Conservation (phyloP, 2,888 invertebrate genomes). For the Mesochorus sp. region DNA sequence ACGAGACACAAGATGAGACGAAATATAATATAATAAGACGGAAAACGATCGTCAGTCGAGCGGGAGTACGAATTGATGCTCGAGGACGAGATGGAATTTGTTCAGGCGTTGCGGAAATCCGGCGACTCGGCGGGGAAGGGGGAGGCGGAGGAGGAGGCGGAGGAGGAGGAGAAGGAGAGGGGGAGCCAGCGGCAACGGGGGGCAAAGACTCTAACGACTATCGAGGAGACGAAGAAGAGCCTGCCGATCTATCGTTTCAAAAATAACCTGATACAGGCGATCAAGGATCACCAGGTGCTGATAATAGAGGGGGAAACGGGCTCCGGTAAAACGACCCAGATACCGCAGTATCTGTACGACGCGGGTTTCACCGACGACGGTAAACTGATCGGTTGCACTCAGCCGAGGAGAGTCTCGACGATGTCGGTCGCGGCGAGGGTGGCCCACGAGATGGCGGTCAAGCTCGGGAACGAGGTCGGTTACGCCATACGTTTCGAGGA, state of each 20-base stretch:
- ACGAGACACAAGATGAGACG: no score
- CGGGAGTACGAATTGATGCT: constrained; percentile 96
- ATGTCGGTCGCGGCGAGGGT: constrained; percentile 99
- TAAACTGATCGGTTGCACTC: constrained; percentile 97
- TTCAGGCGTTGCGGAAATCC: constrained; percentile 93
- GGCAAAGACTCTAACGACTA: constrained; percentile 79
- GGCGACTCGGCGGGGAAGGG: constrained; percentile 83
- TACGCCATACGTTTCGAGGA: constrained; percentile 99
- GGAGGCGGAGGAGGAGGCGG: constrained; percentile 76
- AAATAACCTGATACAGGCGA: constrained; percentile 94
- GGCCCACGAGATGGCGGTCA: constrained; percentile 98
- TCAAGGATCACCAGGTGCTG: constrained; percentile 93
- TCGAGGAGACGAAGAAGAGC: constrained; percentile 95
- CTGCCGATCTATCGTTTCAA: constrained; percentile 97
- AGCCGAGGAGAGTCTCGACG: constrained; percentile 98
- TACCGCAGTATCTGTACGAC: constrained; percentile 98
- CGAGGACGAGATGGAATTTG: constrained; percentile 99
- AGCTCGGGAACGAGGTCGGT: constrained; percentile 96
- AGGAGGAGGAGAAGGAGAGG: constrained; percentile 76
- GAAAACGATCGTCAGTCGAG: constrained; percentile 83
- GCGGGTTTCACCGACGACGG: constrained; percentile 93
- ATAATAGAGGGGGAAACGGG: constrained; percentile 99
- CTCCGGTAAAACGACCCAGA: constrained; percentile 99
- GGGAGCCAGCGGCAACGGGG: no score
- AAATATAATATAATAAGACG: no score